These are phyloP conservation scores for Halcyon senegalensis DNA, from an alignment of 2,113 vertebrate species.

Conservation along the genomic window DNA sequence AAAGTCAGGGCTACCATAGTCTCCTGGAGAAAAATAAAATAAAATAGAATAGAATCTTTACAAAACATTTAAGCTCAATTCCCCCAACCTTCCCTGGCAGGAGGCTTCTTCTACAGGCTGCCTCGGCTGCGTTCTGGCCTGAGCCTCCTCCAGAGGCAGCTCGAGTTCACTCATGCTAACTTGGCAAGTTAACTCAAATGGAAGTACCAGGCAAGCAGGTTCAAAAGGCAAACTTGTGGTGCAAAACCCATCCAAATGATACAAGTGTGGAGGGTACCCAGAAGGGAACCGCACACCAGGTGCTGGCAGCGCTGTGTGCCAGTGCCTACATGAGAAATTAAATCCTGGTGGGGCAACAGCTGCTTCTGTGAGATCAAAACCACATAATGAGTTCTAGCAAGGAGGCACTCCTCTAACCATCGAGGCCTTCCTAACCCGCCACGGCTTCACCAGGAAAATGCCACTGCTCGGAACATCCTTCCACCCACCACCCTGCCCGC, in stretches of 20 bases:
- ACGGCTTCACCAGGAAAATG: not conserved
- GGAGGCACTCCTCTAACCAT: not conserved
- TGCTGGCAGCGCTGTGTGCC: not conserved
- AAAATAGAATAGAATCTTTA: not conserved
- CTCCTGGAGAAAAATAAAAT: not conserved
- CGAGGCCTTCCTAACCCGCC: not conserved
- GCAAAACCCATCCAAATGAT: not conserved
- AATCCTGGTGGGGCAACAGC: not conserved
- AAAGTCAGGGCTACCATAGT: not conserved
- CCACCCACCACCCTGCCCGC: not conserved
- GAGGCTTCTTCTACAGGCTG: not conserved
- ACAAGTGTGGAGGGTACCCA: not conserved
- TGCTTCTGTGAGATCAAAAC: not conserved
- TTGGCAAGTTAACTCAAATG: not conserved
- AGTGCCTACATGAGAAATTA: not conserved
- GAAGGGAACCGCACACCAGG: not conserved
- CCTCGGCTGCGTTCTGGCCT: not conserved
- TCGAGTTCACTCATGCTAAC: not conserved
- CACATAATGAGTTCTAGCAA: not conserved
- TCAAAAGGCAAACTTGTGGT: not conserved
- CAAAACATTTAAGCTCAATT: not conserved
- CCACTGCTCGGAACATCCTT: not conserved
- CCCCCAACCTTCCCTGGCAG: not conserved
- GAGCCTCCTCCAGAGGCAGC: not conserved
- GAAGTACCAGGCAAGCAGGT: not conserved